Base-by-base conservation (phyloP, 2,888 invertebrate genomes). In the Notocelia uddmanniana region DNA sequence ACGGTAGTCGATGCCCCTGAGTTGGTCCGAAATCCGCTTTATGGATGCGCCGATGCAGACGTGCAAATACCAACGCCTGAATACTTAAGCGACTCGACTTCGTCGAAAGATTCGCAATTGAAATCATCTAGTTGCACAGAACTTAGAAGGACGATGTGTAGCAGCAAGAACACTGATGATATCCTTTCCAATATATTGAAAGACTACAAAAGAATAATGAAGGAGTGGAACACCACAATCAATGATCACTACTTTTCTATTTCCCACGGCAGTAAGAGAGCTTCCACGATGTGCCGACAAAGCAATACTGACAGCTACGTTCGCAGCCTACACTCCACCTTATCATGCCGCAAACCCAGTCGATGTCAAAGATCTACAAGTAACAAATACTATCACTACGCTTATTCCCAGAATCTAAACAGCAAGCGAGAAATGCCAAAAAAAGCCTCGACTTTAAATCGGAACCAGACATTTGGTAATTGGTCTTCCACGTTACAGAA, bases 121-220 rank as follows among this genome's bases (percentile, higher is more conserved):
- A 88, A 88, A 75, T 90, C 93, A 1, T 87, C 90, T 1, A 92
- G 89, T 76, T 93, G 93, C 76, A 89, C 92, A 6, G 93, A 93
- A 77, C 78, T 93, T 63, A 84, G 89, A 76, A 82, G 89, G 69
- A 89, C 91, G 3, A 89, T 90, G 88, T 82, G 80, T 59, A 85
- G 83, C 73, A 84, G 79, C 76, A 84, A 85, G 71, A 79, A 81
- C 58, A 72, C 86, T 5, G 85, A 84, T 59, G 86, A 91, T 68
- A 78, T 93, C 11, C 77, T 90, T 54, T 76, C 83, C 21, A 88
- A 78, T 54, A 90, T 94, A 69, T 81, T 92, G 1, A 90, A 84
- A 70, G 94, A 94, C 80, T 94, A 94, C 75, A 92, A 91, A 81
- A 86, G 85, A 73, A 92, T 92, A 77, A 94, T 94, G 93, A 91